phyloP scores from a whole-genome alignment of 2,888 invertebrate species.

The Cerastis rubricosa region DNA sequence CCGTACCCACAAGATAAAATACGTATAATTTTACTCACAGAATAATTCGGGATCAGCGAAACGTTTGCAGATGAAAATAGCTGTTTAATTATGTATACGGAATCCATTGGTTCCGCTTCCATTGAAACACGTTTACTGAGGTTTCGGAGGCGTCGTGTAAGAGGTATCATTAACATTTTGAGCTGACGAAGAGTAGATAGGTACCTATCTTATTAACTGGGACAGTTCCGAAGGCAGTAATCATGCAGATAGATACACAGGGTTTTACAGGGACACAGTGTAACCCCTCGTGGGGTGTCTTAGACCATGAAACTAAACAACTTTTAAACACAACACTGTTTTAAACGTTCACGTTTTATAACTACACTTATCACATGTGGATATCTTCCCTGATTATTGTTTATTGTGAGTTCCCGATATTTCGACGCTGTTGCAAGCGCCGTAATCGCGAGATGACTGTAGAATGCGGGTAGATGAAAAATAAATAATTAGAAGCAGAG shows the following conservation, averaged over 20 bases:
- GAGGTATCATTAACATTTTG: conserved; percentile 46
- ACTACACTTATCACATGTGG: too few species aligned
- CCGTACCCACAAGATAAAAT: conserved; percentile 7
- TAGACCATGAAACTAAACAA: too few species aligned
- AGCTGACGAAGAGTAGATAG: conserved; percentile 11
- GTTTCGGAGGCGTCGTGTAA: conserved; percentile 44
- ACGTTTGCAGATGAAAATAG: conserved; percentile 59
- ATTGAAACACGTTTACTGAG: conserved; percentile 52
- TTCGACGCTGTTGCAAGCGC: too few species aligned
- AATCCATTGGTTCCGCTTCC: conserved; percentile 59
- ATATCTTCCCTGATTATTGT: too few species aligned
- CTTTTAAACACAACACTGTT: too few species aligned
- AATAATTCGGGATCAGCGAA: conserved; percentile 47
- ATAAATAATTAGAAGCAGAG: too few species aligned
- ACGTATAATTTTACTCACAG: conserved; percentile 25
- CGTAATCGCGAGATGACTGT: too few species aligned
- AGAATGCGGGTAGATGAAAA: too few species aligned
- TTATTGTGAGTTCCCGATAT: too few species aligned
- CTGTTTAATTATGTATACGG: conserved; percentile 66
- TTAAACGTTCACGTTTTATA: too few species aligned
- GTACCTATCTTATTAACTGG: not conserved
- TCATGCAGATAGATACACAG: not conserved
- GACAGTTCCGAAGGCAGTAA: not conserved
- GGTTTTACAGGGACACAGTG: too few species aligned
- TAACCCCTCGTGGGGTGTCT: too few species aligned